phyloP scores from a whole-genome alignment of 2,888 invertebrate species.

The Salpingus planirostris region DNA sequence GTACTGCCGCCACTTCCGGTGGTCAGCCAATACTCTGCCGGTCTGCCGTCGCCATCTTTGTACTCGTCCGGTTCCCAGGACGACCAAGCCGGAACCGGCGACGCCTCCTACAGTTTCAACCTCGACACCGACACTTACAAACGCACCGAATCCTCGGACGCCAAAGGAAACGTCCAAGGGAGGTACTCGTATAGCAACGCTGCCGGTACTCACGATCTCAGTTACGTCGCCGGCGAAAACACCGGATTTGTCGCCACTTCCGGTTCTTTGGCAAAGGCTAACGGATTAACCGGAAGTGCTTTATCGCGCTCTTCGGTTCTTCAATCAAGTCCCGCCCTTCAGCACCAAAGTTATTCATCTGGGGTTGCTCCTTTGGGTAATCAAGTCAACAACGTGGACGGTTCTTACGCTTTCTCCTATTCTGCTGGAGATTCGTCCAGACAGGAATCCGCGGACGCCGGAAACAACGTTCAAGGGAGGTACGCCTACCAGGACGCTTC shows the following conservation, averaged over 20 bases:
- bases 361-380: neutral
- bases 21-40: constrained; percentile 2
- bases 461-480: constrained; percentile 25
- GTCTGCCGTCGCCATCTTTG: neutral
- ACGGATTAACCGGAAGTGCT: constrained; percentile 4
- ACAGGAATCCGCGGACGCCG: constrained; percentile 24
- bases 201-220: constrained; percentile 21
- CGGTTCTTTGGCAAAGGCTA: constrained; percentile 17
- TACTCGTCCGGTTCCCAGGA: constrained; percentile 3
- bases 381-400: constrained; percentile 1
- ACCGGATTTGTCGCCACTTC: constrained; percentile 28
- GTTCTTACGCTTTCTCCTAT: constrained; percentile 9
- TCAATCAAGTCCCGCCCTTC: neutral
- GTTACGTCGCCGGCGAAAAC: constrained; percentile 25
- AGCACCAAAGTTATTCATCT: too few relatives aligned
- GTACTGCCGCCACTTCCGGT: neutral
- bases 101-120: constrained; percentile 28
- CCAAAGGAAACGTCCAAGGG: constrained; percentile 21
- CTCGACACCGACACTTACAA: constrained; percentile 24
- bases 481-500: constrained; percentile 23
- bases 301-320: too few relatives aligned
- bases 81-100: constrained; percentile 16
- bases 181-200: constrained; percentile 20
- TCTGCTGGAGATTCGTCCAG: constrained; percentile 24
- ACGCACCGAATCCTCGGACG: constrained; percentile 22